Conservation (phyloP, 2,888 invertebrate genomes). For the Caenorhabditis wallacei region DNA sequence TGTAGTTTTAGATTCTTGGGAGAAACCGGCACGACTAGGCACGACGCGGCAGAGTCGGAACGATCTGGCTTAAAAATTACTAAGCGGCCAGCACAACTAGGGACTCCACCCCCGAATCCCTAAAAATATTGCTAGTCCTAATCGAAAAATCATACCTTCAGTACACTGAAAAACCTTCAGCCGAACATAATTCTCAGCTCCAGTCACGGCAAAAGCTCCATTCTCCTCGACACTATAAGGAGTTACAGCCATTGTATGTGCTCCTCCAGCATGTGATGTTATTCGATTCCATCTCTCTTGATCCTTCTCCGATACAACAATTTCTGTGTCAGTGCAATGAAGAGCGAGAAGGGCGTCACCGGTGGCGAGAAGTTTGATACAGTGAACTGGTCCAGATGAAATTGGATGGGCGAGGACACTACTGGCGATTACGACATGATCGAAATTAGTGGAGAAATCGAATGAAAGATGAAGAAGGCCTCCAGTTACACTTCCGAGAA, state of each 20-base stretch:
- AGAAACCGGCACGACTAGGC: too few species aligned
- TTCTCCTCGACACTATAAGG: slow-evolving; percentile 63
- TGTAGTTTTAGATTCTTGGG: too few species aligned
- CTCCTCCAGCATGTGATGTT: slow-evolving; percentile 68
- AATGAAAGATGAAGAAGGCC: slow-evolving; percentile 71
- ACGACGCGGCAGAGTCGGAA: too few species aligned
- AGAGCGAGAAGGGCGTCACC: slow-evolving; percentile 67
- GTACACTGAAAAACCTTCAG: slow-evolving; percentile 72
- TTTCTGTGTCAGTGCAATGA: slow-evolving; percentile 65
- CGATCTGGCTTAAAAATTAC: too few species aligned
- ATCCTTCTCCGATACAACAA: slow-evolving; percentile 71
- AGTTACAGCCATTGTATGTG: slow-evolving; percentile 69
- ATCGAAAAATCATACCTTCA: too few species aligned
- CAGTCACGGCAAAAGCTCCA: slow-evolving; percentile 70
- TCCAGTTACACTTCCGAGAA: slow-evolving; percentile 70
- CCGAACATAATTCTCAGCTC: slow-evolving; percentile 62
- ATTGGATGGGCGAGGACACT: slow-evolving; percentile 66
- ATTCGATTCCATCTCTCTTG: slow-evolving; percentile 73
- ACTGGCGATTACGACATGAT: slow-evolving; percentile 68
- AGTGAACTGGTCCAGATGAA: slow-evolving; percentile 63
- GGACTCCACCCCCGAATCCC: too few species aligned
- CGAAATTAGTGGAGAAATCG: slow-evolving; percentile 64
- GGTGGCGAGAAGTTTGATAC: slow-evolving; percentile 65
- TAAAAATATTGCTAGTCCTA: too few species aligned
- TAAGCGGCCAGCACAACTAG: too few species aligned